These are phyloP conservation scores for Phyllotreta cruciferae DNA, from an alignment of 2,888 invertebrate genomes.

Conservation along the genomic window DNA sequence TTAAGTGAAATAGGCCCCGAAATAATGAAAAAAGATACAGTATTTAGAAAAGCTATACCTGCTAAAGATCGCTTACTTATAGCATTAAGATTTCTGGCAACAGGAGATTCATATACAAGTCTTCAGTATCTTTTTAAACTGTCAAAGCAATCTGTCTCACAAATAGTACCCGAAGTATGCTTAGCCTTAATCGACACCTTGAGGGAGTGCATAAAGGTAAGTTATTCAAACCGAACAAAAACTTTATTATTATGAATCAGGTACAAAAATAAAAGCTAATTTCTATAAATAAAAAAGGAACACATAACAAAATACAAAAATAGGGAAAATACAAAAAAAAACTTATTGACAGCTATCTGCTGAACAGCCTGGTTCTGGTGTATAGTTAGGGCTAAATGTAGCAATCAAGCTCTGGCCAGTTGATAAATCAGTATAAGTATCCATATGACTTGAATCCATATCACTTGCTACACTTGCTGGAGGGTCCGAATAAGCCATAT, in stretches of 20 bases:
- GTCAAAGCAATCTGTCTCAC: conserved; percentile 1
- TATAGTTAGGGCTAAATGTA: not conserved
- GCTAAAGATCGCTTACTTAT: conserved; percentile 2
- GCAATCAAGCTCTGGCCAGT: not conserved
- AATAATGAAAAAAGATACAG: conserved; percentile 6
- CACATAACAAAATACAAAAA: too few species aligned
- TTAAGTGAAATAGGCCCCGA: conserved; percentile 5
- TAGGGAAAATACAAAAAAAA: too few species aligned
- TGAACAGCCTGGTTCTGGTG: too few species aligned
- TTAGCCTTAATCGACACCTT: not conserved
- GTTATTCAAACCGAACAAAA: not conserved
- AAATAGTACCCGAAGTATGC: conserved; percentile 5
- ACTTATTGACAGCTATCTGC: too few species aligned
- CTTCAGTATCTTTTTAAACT: conserved; percentile 1
- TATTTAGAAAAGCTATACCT: conserved; percentile 1
- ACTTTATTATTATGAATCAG: not conserved
- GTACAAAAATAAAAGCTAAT: not conserved
- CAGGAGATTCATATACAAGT: conserved; percentile 1
- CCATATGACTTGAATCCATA: not conserved
- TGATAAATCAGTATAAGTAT: not conserved
- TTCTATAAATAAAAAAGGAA: not conserved
- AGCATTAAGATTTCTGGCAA: conserved; percentile 5
- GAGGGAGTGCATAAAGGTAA: not conserved
- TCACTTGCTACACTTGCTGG: not conserved
- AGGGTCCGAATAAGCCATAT: not conserved